phyloP scores from a whole-genome alignment of 1,140 invertebrate genomes.

The Drosophila arawakana region DNA sequence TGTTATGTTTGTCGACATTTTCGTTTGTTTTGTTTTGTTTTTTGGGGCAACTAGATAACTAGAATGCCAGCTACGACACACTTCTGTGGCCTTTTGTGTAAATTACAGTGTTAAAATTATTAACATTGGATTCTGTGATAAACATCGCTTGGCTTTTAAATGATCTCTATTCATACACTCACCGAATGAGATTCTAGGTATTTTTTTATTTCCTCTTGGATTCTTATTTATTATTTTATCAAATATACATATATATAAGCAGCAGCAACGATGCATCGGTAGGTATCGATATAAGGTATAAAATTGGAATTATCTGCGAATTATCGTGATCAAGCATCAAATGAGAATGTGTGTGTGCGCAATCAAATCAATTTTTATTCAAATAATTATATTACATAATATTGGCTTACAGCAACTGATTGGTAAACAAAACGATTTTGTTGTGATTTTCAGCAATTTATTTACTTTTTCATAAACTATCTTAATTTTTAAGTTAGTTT shows the following conservation, averaged over 20 bases:
- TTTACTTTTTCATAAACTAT: not conserved
- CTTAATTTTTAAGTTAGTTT: constrained; percentile 29
- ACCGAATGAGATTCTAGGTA: constrained; percentile 14
- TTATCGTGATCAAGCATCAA: not conserved
- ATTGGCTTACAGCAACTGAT: constrained; percentile 25
- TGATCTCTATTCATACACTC: not conserved
- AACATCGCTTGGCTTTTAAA: not conserved
- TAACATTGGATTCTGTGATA: constrained; percentile 43
- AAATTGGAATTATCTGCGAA: constrained; percentile 1
- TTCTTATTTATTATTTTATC: constrained; percentile 11
- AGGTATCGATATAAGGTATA: constrained; percentile 49
- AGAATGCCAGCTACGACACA: not conserved
- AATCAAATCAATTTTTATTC: constrained; percentile 42
- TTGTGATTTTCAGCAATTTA: constrained; percentile 28
- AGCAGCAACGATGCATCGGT: constrained; percentile 71
- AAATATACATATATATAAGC: constrained; percentile 4
- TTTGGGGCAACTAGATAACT: constrained; percentile 8
- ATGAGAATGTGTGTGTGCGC: constrained; percentile 56
- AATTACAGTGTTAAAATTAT: constrained; percentile 71
- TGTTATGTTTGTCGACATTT: constrained; percentile 38
- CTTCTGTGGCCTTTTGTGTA: constrained; percentile 35
- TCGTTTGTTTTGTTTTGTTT: constrained; percentile 39
- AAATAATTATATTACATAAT: not conserved
- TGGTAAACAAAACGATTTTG: constrained; percentile 34
- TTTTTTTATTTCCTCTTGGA: constrained; percentile 8